Conservation (phyloP, 2,888 invertebrate genomes). For the Sesamia inferens region DNA sequence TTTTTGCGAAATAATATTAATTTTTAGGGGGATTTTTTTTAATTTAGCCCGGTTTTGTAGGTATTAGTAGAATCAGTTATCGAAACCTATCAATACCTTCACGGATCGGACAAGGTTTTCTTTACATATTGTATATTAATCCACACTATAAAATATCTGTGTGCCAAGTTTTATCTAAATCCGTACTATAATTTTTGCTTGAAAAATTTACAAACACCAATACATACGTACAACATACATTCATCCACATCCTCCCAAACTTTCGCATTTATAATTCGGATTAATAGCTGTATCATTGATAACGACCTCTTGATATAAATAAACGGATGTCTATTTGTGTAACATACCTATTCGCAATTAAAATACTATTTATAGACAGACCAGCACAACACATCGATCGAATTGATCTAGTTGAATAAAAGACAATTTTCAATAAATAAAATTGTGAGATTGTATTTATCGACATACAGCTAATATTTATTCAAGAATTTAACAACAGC, state of each 20-base stretch:
- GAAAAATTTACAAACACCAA: neutral
- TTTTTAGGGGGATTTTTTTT: too few relatives aligned
- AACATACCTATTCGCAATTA: neutral
- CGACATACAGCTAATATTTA: constrained; percentile 1
- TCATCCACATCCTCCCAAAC: neutral
- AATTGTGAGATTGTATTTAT: neutral
- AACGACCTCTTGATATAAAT: neutral
- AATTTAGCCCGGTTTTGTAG: too few relatives aligned
- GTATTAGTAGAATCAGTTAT: too few relatives aligned
- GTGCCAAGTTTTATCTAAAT: neutral
- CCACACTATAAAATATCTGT: neutral
- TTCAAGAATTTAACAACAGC: constrained; percentile 15
- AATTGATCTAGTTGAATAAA: too few relatives aligned
- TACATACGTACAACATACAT: too few relatives aligned
- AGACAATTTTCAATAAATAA: neutral
- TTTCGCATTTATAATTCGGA: neutral
- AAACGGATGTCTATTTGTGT: neutral
- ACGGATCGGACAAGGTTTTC: too few relatives aligned
- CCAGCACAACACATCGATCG: neutral
- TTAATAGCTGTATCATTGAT: neutral
- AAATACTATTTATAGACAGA: neutral
- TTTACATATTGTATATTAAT: too few relatives aligned
- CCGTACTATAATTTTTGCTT: neutral
- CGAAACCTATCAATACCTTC: too few relatives aligned
- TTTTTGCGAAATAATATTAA: too few relatives aligned